Base-by-base conservation (phyloP, 2,797 vertebrate species). In the Benthosema pterotum region DNA sequence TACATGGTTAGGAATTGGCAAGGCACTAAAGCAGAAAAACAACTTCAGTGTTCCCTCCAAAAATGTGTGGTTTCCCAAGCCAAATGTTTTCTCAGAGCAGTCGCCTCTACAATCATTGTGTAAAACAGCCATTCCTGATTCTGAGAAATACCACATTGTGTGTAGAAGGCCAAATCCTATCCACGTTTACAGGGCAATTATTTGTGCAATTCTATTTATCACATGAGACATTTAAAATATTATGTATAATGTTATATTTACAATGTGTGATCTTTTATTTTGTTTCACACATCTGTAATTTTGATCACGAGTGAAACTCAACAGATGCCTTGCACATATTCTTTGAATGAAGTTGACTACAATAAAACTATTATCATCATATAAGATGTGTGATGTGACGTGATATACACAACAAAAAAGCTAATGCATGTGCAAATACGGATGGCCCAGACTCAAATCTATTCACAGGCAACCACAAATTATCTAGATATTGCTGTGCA, bases 11-110 rank as follows among this genome's bases (percentile, higher is more conserved):
- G 3, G 17, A 53, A 51, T 47, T 75, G 72, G 50, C 63, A 43
- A 15, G 28, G 60, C 42, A 54, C 57, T 22, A 65, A 43, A 58
- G 17, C 22, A 57, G 67, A 32, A 60, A 22, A 48, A 19, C 53
- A 65, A 66, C 19, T 82, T 57, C 32, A 66, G 60, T 88, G 89
- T 90, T 90, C 90, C 82, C 28, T 72, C 0, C 75, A 90, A 85
- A 90, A 86, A 89, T 88, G 71, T 74, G 59, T 52, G 38, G 57
- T 46, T 32, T 13, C 32, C 52, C 32, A 60, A 71, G 78, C 85
- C 88, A 88, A 77, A 84, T 50, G 28, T 45, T 63, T 46, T 52
- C 70, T 58, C 56, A 61, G 42, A 51, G 52, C 11, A 54, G 55
- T 60, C 66, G 16, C 52, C 53, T 58, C 13, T 2, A 50, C 1